These are phyloP conservation scores for Narcine bancroftii DNA, from an alignment of 2,113 vertebrate genomes.

Conservation along the genomic window DNA sequence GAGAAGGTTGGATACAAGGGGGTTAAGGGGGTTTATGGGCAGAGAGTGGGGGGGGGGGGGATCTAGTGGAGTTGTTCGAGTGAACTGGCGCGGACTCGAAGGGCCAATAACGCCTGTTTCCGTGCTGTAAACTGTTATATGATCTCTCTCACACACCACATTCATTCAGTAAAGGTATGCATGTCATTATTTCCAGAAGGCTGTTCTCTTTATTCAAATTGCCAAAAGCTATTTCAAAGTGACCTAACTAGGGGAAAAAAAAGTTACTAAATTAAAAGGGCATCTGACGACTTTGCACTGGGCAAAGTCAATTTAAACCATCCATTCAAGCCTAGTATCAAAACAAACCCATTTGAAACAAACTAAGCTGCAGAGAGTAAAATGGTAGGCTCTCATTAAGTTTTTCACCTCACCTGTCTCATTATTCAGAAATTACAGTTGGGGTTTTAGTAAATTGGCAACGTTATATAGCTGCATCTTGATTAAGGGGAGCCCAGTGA, in stretches of 20 bases:
- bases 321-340: background rate
- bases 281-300: background rate
- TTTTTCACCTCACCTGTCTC: background rate
- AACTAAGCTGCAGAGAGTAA: background rate
- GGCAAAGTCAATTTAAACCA: background rate
- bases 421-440: background rate
- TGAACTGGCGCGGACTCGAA: too few species aligned
- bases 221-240: background rate
- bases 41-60: too few species aligned
- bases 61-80: too few species aligned
- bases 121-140: too few species aligned
- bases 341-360: background rate
- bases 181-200: background rate
- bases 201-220: background rate
- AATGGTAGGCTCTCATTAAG: background rate
- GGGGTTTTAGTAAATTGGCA: background rate
- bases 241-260: background rate
- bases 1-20: too few species aligned
- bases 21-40: too few species aligned
- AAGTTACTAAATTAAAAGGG: background rate
- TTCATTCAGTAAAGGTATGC: background rate
- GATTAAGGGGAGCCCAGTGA: background rate
- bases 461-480: background rate
- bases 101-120: too few species aligned
- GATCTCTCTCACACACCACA: too few species aligned